A percentile compares a stretch with the other conserved stretches of the same genome.
Conservation (phyloP, 2,113 vertebrate species). For the Stictonetta naevosa region DNA sequence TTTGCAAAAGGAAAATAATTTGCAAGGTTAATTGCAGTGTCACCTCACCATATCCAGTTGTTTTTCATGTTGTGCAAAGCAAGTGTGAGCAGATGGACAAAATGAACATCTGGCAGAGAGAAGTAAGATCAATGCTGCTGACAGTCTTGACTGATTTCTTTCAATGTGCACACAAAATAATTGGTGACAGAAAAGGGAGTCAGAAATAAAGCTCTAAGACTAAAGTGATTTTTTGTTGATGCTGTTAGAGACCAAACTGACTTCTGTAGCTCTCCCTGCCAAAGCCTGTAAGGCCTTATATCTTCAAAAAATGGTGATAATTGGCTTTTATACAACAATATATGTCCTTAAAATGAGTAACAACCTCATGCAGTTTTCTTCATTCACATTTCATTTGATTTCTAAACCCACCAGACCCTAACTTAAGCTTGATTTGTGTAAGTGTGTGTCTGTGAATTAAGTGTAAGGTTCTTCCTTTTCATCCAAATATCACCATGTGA, state of each 20-base stretch:
- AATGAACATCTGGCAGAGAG: slow-evolving; percentile 73
- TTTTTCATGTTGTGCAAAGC: slow-evolving; percentile 64
- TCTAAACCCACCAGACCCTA: not conserved
- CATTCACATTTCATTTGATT: not conserved
- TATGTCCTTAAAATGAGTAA: not conserved
- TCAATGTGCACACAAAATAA: slow-evolving; percentile 41
- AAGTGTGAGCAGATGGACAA: slow-evolving; percentile 72
- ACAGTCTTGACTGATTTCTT: slow-evolving; percentile 70
- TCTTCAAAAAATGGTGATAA: not conserved
- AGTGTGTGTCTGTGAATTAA: not conserved
- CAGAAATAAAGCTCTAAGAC: not conserved
- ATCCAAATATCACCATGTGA: not conserved
- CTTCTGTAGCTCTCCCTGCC: not conserved
- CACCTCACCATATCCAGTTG: slow-evolving; percentile 56
- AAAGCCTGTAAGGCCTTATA: not conserved
- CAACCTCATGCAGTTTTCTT: not conserved
- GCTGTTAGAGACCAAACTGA: not conserved
- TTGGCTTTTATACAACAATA: not conserved
- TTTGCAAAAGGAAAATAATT: slow-evolving; percentile 65
- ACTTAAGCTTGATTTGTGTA: not conserved
- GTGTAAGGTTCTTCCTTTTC: not conserved
- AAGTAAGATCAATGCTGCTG: slow-evolving; percentile 44
- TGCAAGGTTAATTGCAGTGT: slow-evolving; percentile 77
- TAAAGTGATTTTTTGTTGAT: slow-evolving; percentile 40
- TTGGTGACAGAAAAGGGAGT: slow-evolving; percentile 39